Evolutionary conservation across 2,888 invertebrate genomes (phyloP).

Genomic region (Dastarcus helophoroides): DNA sequence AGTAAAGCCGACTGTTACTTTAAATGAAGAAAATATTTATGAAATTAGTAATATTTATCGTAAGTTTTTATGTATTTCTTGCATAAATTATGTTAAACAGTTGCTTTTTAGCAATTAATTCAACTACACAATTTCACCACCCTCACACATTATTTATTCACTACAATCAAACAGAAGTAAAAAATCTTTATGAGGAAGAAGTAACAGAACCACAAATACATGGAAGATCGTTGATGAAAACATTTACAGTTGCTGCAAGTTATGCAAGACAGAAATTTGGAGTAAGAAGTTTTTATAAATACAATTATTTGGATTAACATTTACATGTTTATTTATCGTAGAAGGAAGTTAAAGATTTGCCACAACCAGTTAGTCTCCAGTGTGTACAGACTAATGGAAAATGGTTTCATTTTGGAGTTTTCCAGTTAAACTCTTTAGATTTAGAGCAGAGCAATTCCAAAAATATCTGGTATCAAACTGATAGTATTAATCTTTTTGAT

Average conservation of each 20-base stretch:
- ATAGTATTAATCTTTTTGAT: slow-evolving; percentile 52
- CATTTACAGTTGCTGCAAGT: slow-evolving; percentile 64
- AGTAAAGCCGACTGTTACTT: slow-evolving; percentile 57
- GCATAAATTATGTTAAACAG: neutral
- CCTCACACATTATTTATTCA: slow-evolving; percentile 73
- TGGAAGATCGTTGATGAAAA: slow-evolving; percentile 58
- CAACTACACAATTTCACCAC: slow-evolving; percentile 40
- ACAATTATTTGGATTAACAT: neutral
- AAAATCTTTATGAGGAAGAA: slow-evolving; percentile 56
- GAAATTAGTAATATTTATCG: slow-evolving; percentile 52
- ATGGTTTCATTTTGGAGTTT: slow-evolving; percentile 67
- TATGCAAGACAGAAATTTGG: slow-evolving; percentile 68
- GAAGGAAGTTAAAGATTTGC: slow-evolving; percentile 51
- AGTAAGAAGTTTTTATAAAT: slow-evolving; percentile 41
- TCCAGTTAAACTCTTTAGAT: slow-evolving; percentile 74
- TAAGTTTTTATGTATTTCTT: slow-evolving; percentile 42
- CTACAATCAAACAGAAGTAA: slow-evolving; percentile 51
- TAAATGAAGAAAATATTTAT: slow-evolving; percentile 54
- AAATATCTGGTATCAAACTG: slow-evolving; percentile 71
- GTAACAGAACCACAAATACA: slow-evolving; percentile 56
- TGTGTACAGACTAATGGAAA: slow-evolving; percentile 71
- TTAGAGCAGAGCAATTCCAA: slow-evolving; percentile 47
- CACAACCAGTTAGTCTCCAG: slow-evolving; percentile 71
- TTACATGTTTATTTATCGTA: slow-evolving; percentile 24
- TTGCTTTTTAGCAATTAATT: slow-evolving; percentile 40